Percentiles rank a stretch among this genome's conserved stretches.
phyloP scores from a whole-genome alignment of 2,888 invertebrate genomes.

The Tuberolachnus salignus region DNA sequence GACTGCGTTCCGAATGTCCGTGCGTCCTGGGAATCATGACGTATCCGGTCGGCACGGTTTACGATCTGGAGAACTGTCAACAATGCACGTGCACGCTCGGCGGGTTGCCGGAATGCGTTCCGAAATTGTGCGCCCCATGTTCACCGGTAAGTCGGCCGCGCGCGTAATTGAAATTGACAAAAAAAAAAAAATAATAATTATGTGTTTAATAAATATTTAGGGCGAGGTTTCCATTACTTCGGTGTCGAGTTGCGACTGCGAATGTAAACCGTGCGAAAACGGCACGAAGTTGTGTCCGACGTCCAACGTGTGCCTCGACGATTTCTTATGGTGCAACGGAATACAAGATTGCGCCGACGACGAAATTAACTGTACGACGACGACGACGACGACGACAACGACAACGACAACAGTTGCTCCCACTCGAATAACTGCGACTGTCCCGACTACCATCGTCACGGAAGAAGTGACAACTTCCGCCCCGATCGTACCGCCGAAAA shows the following conservation, averaged over 20 bases:
- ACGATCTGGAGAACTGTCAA: conserved; percentile 75
- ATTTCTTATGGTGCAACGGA: conserved; percentile 80
- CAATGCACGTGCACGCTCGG: conserved; percentile 80
- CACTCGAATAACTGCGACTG: background rate
- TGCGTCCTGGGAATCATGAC: conserved; percentile 74
- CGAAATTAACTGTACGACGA: conserved; percentile 69
- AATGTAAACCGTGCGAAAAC: conserved; percentile 75
- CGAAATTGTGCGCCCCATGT: conserved; percentile 50
- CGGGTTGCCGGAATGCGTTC: conserved; percentile 71
- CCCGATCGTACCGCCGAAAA: background rate
- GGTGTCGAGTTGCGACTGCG: conserved; percentile 70
- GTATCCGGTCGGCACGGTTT: conserved; percentile 72
- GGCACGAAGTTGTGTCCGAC: conserved; percentile 75
- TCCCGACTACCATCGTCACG: conserved; percentile 7
- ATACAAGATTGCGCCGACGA: conserved; percentile 83
- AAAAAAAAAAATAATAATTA: no score
- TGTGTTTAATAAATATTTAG: conserved; percentile 38
- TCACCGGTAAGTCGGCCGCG: conserved; percentile 48
- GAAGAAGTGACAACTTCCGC: conserved; percentile 7
- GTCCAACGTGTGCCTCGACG: conserved; percentile 74
- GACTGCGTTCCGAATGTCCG: conserved; percentile 75
- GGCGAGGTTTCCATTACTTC: conserved; percentile 67
- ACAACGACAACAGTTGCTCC: conserved; percentile 6
- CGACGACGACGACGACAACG: conserved; percentile 10
- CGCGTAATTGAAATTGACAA: background rate